Conservation (phyloP, 2,888 invertebrate genomes). For the Lasioglossum oenotherae region DNA sequence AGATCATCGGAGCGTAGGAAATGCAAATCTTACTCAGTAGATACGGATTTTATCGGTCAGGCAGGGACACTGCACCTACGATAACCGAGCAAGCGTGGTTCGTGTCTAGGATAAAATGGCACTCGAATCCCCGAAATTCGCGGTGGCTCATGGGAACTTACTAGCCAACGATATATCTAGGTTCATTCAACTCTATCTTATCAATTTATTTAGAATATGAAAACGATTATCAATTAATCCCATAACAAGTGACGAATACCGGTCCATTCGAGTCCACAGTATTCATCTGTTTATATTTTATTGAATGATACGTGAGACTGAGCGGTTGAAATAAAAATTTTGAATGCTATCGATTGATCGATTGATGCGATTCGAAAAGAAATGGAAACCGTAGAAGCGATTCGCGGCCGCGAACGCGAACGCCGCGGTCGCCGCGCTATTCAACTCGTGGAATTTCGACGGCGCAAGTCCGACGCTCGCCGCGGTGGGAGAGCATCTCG, state of each 20-base stretch:
- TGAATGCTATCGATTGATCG: not conserved
- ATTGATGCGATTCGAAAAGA: not conserved
- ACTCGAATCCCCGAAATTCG: not conserved
- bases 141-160: not conserved
- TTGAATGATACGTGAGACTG: not conserved
- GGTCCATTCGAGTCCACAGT: not conserved
- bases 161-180: not conserved
- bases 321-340: not conserved
- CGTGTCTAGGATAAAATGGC: not conserved
- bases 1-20: not conserved
- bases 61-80: not conserved
- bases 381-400: not conserved
- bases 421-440: not conserved
- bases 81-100: not conserved
- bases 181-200: not conserved
- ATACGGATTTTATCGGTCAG: not conserved
- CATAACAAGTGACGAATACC: not conserved
- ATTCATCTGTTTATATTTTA: not conserved
- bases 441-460: not conserved
- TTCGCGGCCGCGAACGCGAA: not conserved
- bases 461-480: constrained; percentile 35
- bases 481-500: constrained; percentile 41
- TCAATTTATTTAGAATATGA: not conserved
- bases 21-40: not conserved
- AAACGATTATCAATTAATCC: not conserved